A percentile compares a stretch with the other conserved stretches of the same genome.
Evolutionary conservation across 2,113 vertebrate genomes (phyloP).

Genomic region (Glaucidium brasilianum): DNA sequence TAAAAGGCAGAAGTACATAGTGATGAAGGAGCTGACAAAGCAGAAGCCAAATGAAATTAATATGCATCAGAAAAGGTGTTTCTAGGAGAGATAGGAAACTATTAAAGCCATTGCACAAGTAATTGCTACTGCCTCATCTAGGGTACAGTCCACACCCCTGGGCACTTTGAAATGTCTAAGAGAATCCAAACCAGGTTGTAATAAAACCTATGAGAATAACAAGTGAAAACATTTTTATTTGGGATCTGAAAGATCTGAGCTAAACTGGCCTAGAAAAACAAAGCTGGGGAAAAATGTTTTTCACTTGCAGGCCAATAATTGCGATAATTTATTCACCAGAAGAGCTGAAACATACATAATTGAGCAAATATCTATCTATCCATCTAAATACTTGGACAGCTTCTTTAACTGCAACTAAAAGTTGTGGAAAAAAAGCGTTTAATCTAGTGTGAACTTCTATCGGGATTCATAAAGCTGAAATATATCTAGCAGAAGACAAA

Average conservation of each 20-base stretch:
- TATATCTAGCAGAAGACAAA: background rate
- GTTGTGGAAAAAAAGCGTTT: background rate
- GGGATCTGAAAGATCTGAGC: background rate
- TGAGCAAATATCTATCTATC: background rate
- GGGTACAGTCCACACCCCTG: background rate
- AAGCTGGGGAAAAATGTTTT: background rate
- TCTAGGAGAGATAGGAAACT: background rate
- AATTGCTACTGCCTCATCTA: background rate
- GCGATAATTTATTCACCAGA: slow-evolving; percentile 25
- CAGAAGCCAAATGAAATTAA: slow-evolving; percentile 14
- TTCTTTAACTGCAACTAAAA: background rate
- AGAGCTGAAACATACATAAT: background rate
- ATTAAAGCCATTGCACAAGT: background rate
- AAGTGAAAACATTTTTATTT: background rate
- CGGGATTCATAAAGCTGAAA: background rate
- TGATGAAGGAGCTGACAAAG: slow-evolving; percentile 6
- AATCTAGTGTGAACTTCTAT: background rate
- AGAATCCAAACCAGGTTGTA: background rate
- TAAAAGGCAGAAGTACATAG: background rate
- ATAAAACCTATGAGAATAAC: background rate
- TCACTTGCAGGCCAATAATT: slow-evolving; percentile 18
- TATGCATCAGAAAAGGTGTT: background rate
- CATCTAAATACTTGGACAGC: background rate
- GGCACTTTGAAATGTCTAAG: background rate
- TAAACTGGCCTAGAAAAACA: background rate